phyloP scores from a whole-genome alignment of 2,113 vertebrate species.

The Phalacrocorax carbo region DNA sequence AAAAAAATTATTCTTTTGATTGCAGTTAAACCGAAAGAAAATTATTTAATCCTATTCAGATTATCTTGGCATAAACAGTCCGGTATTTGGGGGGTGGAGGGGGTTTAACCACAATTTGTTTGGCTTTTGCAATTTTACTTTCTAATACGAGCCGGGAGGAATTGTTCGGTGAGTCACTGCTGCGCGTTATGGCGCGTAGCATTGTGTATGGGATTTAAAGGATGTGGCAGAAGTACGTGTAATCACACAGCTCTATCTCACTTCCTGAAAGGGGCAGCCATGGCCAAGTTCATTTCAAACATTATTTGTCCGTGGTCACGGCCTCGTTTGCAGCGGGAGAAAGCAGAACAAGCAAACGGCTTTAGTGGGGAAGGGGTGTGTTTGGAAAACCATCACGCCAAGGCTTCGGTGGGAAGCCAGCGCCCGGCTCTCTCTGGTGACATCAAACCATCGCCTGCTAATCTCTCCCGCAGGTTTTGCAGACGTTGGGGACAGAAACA shows the following conservation, averaged over 20 bases:
- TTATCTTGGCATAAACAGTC: neutral
- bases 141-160: neutral
- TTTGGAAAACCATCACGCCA: fast-evolving
- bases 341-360: neutral
- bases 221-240: neutral
- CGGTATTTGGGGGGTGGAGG: neutral
- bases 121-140: neutral
- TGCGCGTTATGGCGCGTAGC: fast-evolving
- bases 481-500: conserved; percentile 95
- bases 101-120: neutral
- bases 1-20: neutral
- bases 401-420: fast-evolving
- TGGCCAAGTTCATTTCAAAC: neutral
- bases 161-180: neutral
- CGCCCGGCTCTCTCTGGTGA: fast-evolving
- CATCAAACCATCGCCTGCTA: neutral
- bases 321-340: neutral
- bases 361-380: no score
- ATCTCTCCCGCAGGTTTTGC: conserved; percentile 80
- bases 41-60: neutral
- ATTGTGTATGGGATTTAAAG: neutral
- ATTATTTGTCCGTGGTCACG: fast-evolving
- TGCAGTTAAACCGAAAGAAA: neutral
- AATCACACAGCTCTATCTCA: neutral
- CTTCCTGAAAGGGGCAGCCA: neutral